phyloP scores from a whole-genome alignment of 2,888 invertebrate species.

The Scaptomyza reducta region DNA sequence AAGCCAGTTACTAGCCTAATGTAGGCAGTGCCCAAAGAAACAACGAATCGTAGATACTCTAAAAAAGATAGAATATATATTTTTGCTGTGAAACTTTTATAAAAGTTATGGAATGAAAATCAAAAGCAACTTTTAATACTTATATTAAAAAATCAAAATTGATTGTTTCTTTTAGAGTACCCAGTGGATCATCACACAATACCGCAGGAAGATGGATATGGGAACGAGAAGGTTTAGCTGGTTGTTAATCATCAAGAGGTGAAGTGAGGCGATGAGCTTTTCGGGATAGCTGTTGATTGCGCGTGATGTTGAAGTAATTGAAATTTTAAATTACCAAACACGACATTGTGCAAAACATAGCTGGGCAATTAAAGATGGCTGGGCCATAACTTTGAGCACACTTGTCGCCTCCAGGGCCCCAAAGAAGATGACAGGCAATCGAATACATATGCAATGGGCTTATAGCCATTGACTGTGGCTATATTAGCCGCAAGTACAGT shows the following conservation, averaged over 20 bases:
- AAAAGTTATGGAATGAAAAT: too few species aligned
- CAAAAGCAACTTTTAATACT: too few species aligned
- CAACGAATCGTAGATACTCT: conserved; percentile 46
- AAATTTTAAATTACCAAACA: conserved; percentile 62
- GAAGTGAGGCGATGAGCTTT: conserved; percentile 39
- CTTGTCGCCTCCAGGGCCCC: conserved; percentile 65
- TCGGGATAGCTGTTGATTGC: conserved; percentile 67
- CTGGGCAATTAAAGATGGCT: conserved; percentile 59
- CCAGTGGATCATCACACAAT: conserved; percentile 60
- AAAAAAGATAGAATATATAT: neutral
- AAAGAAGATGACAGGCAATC: conserved; percentile 22
- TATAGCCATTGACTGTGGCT: conserved; percentile 4
- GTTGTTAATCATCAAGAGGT: conserved; percentile 63
- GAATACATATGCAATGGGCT: conserved; percentile 14
- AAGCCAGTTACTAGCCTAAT: conserved; percentile 34
- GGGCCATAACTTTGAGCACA: conserved; percentile 61
- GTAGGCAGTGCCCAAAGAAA: neutral
- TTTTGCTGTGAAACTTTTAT: too few species aligned
- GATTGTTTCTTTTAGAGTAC: conserved; percentile 14
- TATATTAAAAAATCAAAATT: too few species aligned
- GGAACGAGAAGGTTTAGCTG: conserved; percentile 30
- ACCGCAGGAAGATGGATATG: conserved; percentile 36
- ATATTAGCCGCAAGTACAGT: conserved; percentile 38
- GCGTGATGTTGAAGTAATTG: conserved; percentile 73
- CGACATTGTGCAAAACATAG: conserved; percentile 33